phyloP scores from a whole-genome alignment of 1,140 invertebrate species.

The Spodoptera frugiperda region DNA sequence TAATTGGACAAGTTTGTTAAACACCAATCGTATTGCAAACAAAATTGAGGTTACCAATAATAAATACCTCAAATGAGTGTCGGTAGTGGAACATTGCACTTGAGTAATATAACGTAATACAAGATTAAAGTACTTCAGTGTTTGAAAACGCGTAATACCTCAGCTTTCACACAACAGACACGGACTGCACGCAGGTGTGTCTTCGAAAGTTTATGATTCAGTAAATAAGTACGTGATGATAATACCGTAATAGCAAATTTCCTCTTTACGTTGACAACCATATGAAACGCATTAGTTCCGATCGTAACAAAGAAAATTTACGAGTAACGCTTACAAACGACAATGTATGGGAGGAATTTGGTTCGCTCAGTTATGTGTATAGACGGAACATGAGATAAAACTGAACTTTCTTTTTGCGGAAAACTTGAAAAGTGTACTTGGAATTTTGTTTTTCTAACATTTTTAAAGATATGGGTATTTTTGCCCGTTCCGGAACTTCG shows the following conservation, averaged over 20 bases:
- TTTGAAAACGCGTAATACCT: constrained; percentile 13
- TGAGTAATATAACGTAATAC: constrained; percentile 13
- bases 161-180: constrained; percentile 31
- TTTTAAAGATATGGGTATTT: too few relatives aligned
- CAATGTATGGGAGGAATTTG: background rate
- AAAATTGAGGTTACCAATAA: constrained; percentile 9
- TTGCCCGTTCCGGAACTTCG: too few relatives aligned
- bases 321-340: background rate
- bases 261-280: background rate
- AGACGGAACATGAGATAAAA: too few relatives aligned
- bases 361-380: background rate
- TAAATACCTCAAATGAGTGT: constrained; percentile 15
- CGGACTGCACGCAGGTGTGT: constrained; percentile 30
- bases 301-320: constrained; percentile 22
- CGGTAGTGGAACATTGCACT: constrained; percentile 4
- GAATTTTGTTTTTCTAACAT: too few relatives aligned
- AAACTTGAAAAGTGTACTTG: too few relatives aligned
- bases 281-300: constrained; percentile 35
- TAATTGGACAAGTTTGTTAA: background rate
- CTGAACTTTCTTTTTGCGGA: too few relatives aligned
- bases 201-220: constrained; percentile 38
- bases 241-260: background rate
- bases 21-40: background rate
- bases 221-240: constrained; percentile 39
- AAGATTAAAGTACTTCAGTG: constrained; percentile 25